Base-by-base conservation (phyloP, 2,888 invertebrate species). In the Brachyptera risi region DNA sequence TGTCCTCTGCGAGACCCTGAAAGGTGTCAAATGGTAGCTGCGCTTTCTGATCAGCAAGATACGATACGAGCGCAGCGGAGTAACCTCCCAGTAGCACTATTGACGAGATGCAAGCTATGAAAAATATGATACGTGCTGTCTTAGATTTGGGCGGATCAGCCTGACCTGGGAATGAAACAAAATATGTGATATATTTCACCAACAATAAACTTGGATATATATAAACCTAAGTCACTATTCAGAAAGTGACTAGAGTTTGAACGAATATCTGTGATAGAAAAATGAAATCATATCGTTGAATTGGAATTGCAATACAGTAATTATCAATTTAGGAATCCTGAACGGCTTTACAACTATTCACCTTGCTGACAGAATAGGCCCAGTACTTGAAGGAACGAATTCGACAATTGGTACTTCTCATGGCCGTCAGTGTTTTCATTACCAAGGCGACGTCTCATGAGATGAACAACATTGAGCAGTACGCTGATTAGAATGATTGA, bases 301-400 rank as follows among this genome's bases (percentile, higher is more conserved):
- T n/a, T n/a, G n/a, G n/a, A n/a, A n/a, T n/a, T n/a, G n/a, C n/a
- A n/a, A n/a, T n/a, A n/a, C n/a, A n/a, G n/a, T n/a, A n/a, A n/a
- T n/a, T n/a, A n/a, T n/a, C n/a, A n/a, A n/a, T 31, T 11, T 7
- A 31, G 7, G 11, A 31, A 11, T 31, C 7, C 11, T 31, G 31
- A 31, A 31, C 7, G 11, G 31, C 11, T 31, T 7, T 5, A 7
- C 31, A 31, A n/a, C 31, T 7, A 11, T 11, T 47, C 11, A 60
- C 57, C 31, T 27, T 13, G 27, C 24, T 63, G 19, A 19, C 49
- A 17, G 60, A 63, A 60, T 15, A 56, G 31, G 15, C 56, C 56
- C 1, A 58, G 19, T 17, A 60, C 44, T 40, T 44, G 40, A 1
- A 60, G 42, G 9, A 58, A 15, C 7, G 57, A 58, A 37, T 60